These are phyloP conservation scores for Eutrigla gurnardus DNA, from an alignment of 2,797 vertebrate species.

Conservation along the genomic window DNA sequence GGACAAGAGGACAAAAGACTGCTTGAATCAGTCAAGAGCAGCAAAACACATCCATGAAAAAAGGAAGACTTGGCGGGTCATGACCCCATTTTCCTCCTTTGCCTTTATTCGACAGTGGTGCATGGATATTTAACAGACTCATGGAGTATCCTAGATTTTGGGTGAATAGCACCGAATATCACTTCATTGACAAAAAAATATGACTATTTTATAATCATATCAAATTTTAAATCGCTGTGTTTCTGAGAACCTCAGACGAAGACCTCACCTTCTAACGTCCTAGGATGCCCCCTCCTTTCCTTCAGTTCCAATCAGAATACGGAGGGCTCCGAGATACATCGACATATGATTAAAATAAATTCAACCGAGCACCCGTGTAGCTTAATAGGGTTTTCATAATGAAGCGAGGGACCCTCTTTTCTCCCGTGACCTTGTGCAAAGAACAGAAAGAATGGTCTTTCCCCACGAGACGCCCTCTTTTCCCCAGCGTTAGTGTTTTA, in stretches of 20 bases:
- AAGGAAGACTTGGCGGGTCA: neutral
- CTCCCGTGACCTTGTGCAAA: constrained; percentile 75
- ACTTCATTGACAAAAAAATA: neutral
- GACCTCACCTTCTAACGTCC: neutral
- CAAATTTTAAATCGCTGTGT: neutral
- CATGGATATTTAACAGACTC: neutral
- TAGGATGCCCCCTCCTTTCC: neutral
- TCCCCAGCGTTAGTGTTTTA: constrained; percentile 63
- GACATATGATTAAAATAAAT: constrained; percentile 52
- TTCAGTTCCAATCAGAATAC: neutral
- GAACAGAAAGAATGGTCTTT: constrained; percentile 61
- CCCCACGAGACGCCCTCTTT: constrained; percentile 62
- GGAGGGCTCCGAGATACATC: constrained; percentile 6
- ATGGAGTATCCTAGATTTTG: neutral
- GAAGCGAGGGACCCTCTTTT: constrained; percentile 34
- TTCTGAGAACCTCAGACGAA: neutral
- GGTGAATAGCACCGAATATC: neutral
- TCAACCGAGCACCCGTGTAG: constrained; percentile 10
- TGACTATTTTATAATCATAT: neutral
- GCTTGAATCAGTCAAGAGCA: neutral
- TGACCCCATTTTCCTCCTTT: neutral
- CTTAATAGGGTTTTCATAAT: constrained; percentile 62
- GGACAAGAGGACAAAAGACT: neutral
- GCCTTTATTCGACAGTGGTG: neutral
- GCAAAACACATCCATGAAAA: neutral